Conservation (phyloP, 37 sponge, comb jelly and placozoan species). For the Aphrocallistes beatrix region DNA sequence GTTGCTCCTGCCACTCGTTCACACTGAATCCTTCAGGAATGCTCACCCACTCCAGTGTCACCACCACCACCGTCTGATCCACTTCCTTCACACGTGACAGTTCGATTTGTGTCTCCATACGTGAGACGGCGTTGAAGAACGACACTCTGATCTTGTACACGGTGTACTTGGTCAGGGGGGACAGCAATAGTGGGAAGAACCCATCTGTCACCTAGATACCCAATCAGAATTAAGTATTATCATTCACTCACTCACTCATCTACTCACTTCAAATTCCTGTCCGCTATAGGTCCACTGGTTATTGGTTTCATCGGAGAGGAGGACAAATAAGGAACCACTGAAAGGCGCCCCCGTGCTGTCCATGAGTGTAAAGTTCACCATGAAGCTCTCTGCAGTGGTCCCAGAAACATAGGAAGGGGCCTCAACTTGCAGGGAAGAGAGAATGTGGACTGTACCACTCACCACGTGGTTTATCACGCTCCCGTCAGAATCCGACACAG, state of each 20-base stretch:
- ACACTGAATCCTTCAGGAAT: not conserved
- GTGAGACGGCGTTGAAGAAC: not conserved
- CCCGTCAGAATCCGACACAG: not conserved
- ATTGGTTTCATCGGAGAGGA: not conserved
- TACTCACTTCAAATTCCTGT: not conserved
- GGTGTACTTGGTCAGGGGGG: not conserved
- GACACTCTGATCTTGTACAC: not conserved
- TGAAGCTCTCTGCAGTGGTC: not conserved
- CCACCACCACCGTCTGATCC: not conserved
- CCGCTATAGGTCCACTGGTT: not conserved
- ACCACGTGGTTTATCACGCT: not conserved
- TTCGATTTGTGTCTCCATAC: not conserved
- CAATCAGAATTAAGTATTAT: too few species aligned
- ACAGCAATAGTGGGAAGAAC: not conserved
- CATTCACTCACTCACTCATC: too few species aligned
- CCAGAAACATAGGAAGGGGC: not conserved
- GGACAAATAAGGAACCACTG: not conserved
- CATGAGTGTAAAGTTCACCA: not conserved
- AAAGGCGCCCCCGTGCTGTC: not conserved
- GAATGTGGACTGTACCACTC: not conserved
- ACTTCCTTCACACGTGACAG: not conserved
- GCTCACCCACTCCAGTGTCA: not conserved
- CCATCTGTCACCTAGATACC: not conserved
- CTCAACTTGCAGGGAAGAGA: not conserved
- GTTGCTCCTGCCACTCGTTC: not conserved